Evolutionary conservation across 1,140 invertebrate genomes (phyloP).

Genomic region (Drosophila sp.): DNA sequence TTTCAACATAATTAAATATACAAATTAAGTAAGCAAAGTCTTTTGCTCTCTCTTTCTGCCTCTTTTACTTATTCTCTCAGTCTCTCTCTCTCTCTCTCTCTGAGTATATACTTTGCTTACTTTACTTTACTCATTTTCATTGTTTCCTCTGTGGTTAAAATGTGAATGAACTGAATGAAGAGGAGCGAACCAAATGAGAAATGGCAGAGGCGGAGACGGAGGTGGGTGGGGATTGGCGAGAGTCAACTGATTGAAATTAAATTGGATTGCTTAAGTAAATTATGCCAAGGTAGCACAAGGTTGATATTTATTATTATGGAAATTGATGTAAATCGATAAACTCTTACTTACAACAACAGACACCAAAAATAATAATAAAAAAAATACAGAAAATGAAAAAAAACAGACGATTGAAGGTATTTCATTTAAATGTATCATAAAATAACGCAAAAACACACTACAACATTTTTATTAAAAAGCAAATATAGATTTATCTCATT

Average conservation of each 20-base stretch:
- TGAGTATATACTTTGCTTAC: not conserved
- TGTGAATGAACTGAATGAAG: slow-evolving; percentile 9
- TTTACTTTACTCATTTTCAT: slow-evolving; percentile 3
- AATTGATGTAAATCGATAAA: slow-evolving; percentile 10
- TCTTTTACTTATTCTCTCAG: not conserved
- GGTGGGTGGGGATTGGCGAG: too few relatives aligned
- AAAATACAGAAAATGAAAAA: not conserved
- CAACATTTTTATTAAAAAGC: not conserved
- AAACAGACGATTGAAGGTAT: not conserved
- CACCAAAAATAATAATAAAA: not conserved
- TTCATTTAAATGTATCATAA: not conserved
- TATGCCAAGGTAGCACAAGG: slow-evolving; percentile 2
- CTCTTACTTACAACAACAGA: not conserved
- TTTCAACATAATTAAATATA: slow-evolving; percentile 9
- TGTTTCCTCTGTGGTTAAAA: slow-evolving; percentile 5
- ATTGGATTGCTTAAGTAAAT: slow-evolving; percentile 12
- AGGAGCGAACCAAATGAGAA: not conserved
- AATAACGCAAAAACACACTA: not conserved
- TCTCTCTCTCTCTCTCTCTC: not conserved
- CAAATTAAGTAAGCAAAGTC: slow-evolving; percentile 11
- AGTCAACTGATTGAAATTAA: slow-evolving; percentile 9
- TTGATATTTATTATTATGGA: slow-evolving; percentile 14
- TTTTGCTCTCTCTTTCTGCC: not conserved
- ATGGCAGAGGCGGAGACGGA: too few relatives aligned
- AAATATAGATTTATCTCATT: not conserved